Conservation (phyloP, 2,797 vertebrate genomes). For the Pachyuromys duprasi region DNA sequence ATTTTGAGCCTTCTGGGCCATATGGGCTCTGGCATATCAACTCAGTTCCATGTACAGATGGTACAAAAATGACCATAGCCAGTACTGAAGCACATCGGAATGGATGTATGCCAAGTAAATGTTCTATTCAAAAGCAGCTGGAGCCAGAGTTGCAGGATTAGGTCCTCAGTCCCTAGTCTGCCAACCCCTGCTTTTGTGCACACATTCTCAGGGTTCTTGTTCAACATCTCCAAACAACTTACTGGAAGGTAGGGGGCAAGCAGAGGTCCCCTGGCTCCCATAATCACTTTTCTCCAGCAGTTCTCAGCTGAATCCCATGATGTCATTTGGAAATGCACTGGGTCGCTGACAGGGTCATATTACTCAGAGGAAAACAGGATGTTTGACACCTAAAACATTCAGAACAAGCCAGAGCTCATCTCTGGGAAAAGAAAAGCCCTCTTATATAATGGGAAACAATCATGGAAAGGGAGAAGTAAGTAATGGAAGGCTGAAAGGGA, state of each 20-base stretch:
- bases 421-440: slow-evolving; percentile 62
- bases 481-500: not conserved
- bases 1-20: not conserved
- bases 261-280: slow-evolving; percentile 61
- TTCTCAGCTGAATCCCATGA: slow-evolving; percentile 80
- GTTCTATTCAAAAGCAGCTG: slow-evolving; percentile 58
- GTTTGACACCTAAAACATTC: slow-evolving; percentile 83
- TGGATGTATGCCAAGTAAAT: slow-evolving; percentile 70
- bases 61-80: slow-evolving; percentile 4
- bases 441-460: slow-evolving; percentile 73
- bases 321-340: slow-evolving; percentile 78
- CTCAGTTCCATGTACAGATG: not conserved
- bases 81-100: not conserved
- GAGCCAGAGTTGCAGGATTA: not conserved
- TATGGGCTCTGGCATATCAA: not conserved
- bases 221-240: slow-evolving; percentile 30
- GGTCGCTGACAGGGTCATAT: slow-evolving; percentile 81
- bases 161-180: not conserved
- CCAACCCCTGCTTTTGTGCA: not conserved
- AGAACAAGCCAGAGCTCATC: slow-evolving; percentile 71
- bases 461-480: not conserved
- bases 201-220: slow-evolving; percentile 23
- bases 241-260: slow-evolving; percentile 69
- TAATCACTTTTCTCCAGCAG: slow-evolving; percentile 67
- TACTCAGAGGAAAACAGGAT: slow-evolving; percentile 83